phyloP scores from a whole-genome alignment of 2,888 invertebrate genomes.

The Tenthredo amoena region DNA sequence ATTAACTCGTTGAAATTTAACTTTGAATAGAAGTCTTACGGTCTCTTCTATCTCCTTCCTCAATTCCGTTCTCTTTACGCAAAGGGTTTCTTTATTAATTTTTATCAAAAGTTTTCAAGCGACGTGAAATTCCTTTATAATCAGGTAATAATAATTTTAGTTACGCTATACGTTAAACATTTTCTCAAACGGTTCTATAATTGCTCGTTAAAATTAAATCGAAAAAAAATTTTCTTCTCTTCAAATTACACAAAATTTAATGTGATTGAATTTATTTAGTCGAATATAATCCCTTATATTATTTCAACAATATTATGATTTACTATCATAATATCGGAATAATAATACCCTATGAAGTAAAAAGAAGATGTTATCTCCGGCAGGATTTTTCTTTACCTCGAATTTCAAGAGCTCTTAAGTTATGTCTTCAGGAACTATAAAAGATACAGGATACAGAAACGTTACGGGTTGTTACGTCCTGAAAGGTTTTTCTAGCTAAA shows the following conservation, averaged over 20 bases:
- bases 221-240: not conserved
- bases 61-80: not conserved
- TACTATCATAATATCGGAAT: not conserved
- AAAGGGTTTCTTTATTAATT: conserved; percentile 32
- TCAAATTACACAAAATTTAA: no score
- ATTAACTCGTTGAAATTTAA: conserved; percentile 39
- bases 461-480: conserved; percentile 38
- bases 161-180: not conserved
- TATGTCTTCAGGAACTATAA: conserved; percentile 35
- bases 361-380: not conserved
- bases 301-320: not conserved
- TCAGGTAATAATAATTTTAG: not conserved
- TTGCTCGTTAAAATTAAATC: not conserved
- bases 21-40: conserved; percentile 28
- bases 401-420: conserved; percentile 13
- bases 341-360: not conserved
- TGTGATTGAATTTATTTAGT: no score
- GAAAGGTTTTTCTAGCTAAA: conserved; percentile 36
- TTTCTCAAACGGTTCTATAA: not conserved
- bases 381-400: conserved; percentile 6
- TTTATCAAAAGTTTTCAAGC: conserved; percentile 1
- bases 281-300: not conserved
- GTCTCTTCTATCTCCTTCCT: not conserved
- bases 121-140: not conserved
- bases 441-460: conserved; percentile 39